phyloP scores from a whole-genome alignment of 2,797 vertebrate species.

The Sarcophilus harrisii region DNA sequence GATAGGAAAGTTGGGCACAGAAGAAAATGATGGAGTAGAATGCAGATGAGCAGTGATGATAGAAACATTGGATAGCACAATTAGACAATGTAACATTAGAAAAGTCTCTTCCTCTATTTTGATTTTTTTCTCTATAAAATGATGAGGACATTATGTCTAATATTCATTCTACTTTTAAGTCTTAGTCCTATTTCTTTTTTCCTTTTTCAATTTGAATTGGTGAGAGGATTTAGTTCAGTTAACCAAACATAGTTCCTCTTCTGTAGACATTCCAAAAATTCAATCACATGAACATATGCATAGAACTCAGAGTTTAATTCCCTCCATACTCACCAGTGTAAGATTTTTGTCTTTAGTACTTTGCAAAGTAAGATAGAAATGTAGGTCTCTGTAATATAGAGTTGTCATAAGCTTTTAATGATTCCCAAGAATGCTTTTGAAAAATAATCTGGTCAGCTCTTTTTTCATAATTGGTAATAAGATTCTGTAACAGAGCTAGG shows the following conservation, averaged over 20 bases:
- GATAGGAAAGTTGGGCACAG: background rate
- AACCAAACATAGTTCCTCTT: background rate
- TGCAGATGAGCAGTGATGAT: background rate
- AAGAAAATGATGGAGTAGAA: background rate
- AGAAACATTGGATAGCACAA: too few relatives aligned
- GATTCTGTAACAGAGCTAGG: background rate
- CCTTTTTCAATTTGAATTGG: background rate
- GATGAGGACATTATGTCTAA: background rate
- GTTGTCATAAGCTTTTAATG: slow-evolving; percentile 67
- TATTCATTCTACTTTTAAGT: background rate
- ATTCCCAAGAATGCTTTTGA: slow-evolving; percentile 51
- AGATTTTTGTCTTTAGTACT: slow-evolving; percentile 61
- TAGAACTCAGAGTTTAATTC: slow-evolving; percentile 3
- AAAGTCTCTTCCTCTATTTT: background rate
- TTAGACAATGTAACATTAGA: background rate
- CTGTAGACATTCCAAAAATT: background rate
- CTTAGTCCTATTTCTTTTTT: background rate
- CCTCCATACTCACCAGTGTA: slow-evolving; percentile 18
- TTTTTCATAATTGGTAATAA: slow-evolving; percentile 61
- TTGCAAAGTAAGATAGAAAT: slow-evolving; percentile 48
- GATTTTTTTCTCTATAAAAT: background rate
- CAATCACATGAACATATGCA: background rate
- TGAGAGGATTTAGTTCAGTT: background rate
- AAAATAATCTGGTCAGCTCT: slow-evolving; percentile 64
- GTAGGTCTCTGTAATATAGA: slow-evolving; percentile 53